phyloP scores from a whole-genome alignment of 2,113 vertebrate genomes.

The Dipodomys stephensi region DNA sequence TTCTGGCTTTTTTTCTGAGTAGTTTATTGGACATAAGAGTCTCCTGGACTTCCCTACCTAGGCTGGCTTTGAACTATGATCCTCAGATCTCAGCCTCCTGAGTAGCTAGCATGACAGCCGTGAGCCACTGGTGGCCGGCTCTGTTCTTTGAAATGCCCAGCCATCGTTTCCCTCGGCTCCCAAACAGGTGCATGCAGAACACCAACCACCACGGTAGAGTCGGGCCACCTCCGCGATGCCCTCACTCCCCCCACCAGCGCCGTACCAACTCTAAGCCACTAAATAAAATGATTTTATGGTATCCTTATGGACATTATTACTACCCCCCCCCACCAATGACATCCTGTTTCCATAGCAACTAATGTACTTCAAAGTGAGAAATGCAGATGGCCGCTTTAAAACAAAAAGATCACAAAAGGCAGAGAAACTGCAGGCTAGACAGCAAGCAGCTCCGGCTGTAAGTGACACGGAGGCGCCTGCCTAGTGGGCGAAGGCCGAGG shows the following conservation, averaged over 20 bases:
- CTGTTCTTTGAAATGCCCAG: not conserved
- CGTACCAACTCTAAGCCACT: constrained; percentile 63
- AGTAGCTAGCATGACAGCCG: too few relatives aligned
- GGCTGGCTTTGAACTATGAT: too few relatives aligned
- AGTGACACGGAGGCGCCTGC: too few relatives aligned
- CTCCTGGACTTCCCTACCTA: too few relatives aligned
- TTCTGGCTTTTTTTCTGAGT: too few relatives aligned
- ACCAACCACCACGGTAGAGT: not conserved
- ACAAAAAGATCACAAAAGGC: too few relatives aligned
- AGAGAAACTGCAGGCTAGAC: not conserved
- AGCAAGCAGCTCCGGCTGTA: too few relatives aligned
- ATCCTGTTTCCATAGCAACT: constrained; percentile 78
- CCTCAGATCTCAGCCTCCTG: too few relatives aligned
- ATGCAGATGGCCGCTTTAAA: constrained; percentile 63
- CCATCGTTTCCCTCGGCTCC: not conserved
- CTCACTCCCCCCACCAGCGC: constrained; percentile 21
- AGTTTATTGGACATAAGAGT: too few relatives aligned
- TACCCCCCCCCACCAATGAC: constrained; percentile 53
- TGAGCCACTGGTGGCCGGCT: too few relatives aligned
- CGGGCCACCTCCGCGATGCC: not conserved
- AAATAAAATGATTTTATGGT: constrained; percentile 56
- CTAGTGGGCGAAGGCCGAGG: not conserved
- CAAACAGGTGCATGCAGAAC: not conserved
- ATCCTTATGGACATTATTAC: constrained; percentile 60
- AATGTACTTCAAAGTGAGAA: constrained; percentile 73